Base-by-base conservation (phyloP, 2,888 invertebrate species). In the Melanchra persicariae region DNA sequence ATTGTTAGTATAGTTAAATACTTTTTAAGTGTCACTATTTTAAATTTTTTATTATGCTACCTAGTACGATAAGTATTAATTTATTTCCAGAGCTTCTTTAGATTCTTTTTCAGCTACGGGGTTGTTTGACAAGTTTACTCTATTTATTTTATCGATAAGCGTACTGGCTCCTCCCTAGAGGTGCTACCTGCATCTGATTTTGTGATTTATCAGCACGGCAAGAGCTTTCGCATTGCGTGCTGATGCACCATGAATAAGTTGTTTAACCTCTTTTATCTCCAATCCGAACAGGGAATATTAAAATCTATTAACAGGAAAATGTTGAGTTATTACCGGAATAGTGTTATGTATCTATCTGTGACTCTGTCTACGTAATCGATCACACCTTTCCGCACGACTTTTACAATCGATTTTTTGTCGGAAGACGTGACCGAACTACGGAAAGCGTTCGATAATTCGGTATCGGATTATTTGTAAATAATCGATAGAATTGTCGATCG, bases 321-420 rank as follows among this genome's bases (percentile, higher is more conserved):
- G 26, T 68, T 52, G 59, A 69, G 52, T 63, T 70, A 60, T 69
- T 54, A 73, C 66, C 69, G 52, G 47, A 60, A 70, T 77, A 71
- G 72, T 71, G 59, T 65, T 73, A 67, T 64, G 62, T 73, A 64
- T 66, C 37, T 66, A 49, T 57, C 52, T 70, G 63, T 70, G 65
- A 66, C 43, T 55, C 49, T 70, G 62, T 72, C 61, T 68, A 80
- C 61, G 74, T 85, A 84, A 91, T 89, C 88, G 87, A 89, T 91
- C 89, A 88, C 87, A 89, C 84, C 88, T 91, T 92, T 92, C 91
- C 93, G 94, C 95, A 94, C 94, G 95, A 94, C 85, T 92, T 87
- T 87, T 81, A 83, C 83, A 91, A 93, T 93, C 88, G 88, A 91
- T 93, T 92, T 93, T 93, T 93, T 90, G 85, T 89, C 87, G 84